Base-by-base conservation (phyloP, 2,888 invertebrate genomes). In the Agrotis clavis region DNA sequence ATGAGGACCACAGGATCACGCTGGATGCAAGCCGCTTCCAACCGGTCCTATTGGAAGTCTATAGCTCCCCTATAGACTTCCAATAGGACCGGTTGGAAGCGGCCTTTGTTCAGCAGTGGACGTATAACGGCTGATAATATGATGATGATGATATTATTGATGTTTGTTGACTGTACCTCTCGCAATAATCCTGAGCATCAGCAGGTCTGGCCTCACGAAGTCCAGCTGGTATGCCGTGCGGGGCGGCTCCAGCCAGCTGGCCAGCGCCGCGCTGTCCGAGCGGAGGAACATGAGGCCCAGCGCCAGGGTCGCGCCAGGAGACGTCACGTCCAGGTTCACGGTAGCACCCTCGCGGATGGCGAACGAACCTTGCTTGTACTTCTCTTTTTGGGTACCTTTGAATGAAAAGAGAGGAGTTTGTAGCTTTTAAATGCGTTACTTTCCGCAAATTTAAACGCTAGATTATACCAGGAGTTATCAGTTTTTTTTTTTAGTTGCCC, bases 241-340 rank as follows among this genome's bases (percentile, higher is more conserved):
- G 0, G 99, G 99, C 1, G 99, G 98, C 59, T 97, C 96, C 97
- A 99, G 98, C 99, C 99, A 99, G 82, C 98, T 97, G 5, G 99
- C 99, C 2, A 99, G 98, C 3, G 99, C 98, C 78, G 97, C 97
- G 94, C 98, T 98, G 72, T 97, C 97, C 4, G 98, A 98, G 79
- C 98, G 97, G 90, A 99, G 97, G 96, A 98, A 99, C 97, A 99
- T 98, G 86, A 99, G 97, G 0, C 99, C 99, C 5, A 99, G 96
- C 0, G 99, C 99, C 48, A 99, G 96, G 0, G 99, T 99, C 0
- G 99, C 99, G 1, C 99, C 99, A 0, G 99, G 99, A 0, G 99
- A 98, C 2, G 99, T 99, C 63, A 99, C 99, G 95, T 99, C 99
- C 74, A 99, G 97, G 95, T 99, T 99, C 61, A 99, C 98, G 1